phyloP scores from a whole-genome alignment of 2,888 invertebrate species.

The Ceramica pisi region DNA sequence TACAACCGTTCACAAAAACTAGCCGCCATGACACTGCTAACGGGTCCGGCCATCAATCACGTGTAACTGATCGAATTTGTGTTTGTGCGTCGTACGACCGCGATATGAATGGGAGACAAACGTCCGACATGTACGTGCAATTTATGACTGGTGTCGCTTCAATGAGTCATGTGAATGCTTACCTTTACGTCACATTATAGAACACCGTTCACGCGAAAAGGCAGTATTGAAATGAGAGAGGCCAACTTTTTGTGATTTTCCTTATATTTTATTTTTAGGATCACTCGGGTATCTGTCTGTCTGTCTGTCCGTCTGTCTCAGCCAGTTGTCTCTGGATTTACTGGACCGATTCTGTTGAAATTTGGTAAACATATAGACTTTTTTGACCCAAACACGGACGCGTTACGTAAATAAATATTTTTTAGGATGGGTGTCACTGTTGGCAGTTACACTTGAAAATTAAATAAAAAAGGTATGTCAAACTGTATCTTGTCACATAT shows the following conservation, averaged over 20 bases:
- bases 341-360: too few relatives aligned
- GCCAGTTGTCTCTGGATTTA: too few relatives aligned
- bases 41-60: constrained; percentile 45
- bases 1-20: constrained; percentile 10
- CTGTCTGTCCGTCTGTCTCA: too few relatives aligned
- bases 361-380: too few relatives aligned
- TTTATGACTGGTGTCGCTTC: constrained; percentile 37
- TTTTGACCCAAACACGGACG: too few relatives aligned
- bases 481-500: too few relatives aligned
- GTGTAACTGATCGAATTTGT: constrained; percentile 34
- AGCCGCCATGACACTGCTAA: constrained; percentile 12
- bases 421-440: too few relatives aligned
- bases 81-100: constrained; percentile 31
- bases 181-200: background rate
- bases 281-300: too few relatives aligned
- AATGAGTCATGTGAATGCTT: constrained; percentile 24
- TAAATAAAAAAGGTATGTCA: too few relatives aligned
- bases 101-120: constrained; percentile 33
- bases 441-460: too few relatives aligned
- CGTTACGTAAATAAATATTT: too few relatives aligned
- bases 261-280: too few relatives aligned
- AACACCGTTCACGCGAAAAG: background rate
- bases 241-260: background rate
- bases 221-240: background rate
- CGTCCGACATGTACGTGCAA: constrained; percentile 13